These are phyloP conservation scores for Cerastoderma edule DNA, from an alignment of 2,888 invertebrate genomes.

Conservation along the genomic window DNA sequence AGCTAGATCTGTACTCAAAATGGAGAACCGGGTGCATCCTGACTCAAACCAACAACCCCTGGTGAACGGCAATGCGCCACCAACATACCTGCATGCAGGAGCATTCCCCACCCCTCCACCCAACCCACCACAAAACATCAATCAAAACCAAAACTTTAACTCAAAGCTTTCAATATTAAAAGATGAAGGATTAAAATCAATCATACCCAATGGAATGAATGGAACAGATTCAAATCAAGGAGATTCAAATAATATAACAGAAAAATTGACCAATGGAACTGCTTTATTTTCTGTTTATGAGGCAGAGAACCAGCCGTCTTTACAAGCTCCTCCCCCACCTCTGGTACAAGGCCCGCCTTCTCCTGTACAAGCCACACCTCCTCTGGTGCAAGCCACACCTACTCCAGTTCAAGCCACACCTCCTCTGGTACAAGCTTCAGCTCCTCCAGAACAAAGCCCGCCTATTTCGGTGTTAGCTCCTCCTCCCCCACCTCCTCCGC, in stretches of 20 bases:
- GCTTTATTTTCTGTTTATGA: background rate
- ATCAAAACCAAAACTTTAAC: background rate
- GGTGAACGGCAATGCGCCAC: constrained; percentile 24
- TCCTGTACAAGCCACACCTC: background rate
- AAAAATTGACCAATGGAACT: background rate
- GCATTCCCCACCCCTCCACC: constrained; percentile 2
- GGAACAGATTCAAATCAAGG: background rate
- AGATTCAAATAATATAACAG: background rate
- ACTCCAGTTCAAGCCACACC: constrained; percentile 8
- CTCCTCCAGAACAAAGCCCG: background rate
- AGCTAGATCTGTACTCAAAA: background rate
- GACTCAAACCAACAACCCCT: constrained; percentile 4
- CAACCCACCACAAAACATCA: background rate
- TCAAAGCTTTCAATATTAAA: constrained; percentile 2
- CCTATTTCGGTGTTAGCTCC: constrained; percentile 25
- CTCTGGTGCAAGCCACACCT: background rate
- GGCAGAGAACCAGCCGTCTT: too few species aligned
- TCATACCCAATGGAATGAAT: too few species aligned
- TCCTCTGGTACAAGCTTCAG: background rate
- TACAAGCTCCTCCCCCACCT: background rate
- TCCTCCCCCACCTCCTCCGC: constrained; percentile 50
- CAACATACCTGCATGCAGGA: constrained; percentile 7
- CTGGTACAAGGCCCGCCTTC: background rate
- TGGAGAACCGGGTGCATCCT: constrained; percentile 1
- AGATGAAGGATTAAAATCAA: too few species aligned